A percentile compares a stretch with the other conserved stretches of the same genome.
Evolutionary conservation across 1,140 invertebrate genomes (phyloP).

Genomic region (Hyles euphorbiae): DNA sequence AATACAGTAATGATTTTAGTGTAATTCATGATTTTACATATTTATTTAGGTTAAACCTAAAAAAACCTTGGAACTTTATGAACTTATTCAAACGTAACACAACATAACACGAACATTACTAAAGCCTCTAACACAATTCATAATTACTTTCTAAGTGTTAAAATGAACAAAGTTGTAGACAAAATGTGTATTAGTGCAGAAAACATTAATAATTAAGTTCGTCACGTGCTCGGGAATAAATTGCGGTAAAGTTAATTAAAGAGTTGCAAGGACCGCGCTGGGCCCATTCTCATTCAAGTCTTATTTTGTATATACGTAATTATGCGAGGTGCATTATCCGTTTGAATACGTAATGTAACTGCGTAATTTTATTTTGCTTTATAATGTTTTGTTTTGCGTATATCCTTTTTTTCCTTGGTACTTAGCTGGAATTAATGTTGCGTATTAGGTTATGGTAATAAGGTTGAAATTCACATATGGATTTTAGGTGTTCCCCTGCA

Average conservation of each 20-base stretch:
- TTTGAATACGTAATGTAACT: not conserved
- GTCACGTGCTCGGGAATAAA: conserved; percentile 55
- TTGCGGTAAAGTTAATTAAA: conserved; percentile 46
- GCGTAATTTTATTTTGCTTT: conserved; percentile 12
- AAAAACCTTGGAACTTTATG: too few species aligned
- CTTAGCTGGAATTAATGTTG: too few species aligned
- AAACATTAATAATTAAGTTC: conserved; percentile 21
- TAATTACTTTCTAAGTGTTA: not conserved
- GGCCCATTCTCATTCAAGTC: conserved; percentile 1
- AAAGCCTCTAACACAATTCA: too few species aligned
- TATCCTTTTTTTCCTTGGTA: not conserved
- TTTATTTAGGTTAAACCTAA: too few species aligned
- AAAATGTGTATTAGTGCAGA: conserved; percentile 2
- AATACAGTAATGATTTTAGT: too few species aligned
- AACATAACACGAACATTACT: too few species aligned
- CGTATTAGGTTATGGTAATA: too few species aligned
- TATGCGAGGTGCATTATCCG: too few species aligned
- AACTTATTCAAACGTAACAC: too few species aligned
- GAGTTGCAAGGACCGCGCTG: conserved; percentile 14
- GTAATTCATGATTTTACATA: too few species aligned
- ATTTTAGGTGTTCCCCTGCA: too few species aligned
- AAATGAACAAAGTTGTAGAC: conserved; percentile 9
- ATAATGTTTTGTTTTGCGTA: not conserved
- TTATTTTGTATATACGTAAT: conserved; percentile 1
- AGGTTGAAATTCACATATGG: too few species aligned